Base-by-base conservation (phyloP, 2,797 vertebrate genomes). In the Garrulus glandarius region DNA sequence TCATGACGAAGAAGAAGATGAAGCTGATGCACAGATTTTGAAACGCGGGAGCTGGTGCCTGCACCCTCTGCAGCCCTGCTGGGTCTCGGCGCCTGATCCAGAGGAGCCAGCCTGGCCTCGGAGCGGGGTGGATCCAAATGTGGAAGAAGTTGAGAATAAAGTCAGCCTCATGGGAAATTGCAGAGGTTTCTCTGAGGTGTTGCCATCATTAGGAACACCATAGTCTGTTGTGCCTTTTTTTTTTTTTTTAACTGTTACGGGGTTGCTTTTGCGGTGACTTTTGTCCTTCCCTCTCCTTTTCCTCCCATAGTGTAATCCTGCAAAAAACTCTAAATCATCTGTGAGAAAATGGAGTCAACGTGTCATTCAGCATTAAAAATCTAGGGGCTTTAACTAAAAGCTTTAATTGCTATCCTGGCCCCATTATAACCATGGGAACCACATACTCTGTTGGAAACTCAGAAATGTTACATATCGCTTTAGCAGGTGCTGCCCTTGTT, bases 311-410 rank as follows among this genome's bases (percentile, higher is more conserved):
- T 36, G n/a, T 77, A 96, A 89, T 64, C 47, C 43, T 83, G 50
- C 11, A 89, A 92, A 92, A 87, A 87, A 47, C 43, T 70, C 56
- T 59, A 72, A 71, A 89, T 85, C n/a, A 36, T 78, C 27, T 43
- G 52, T 11, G 3, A 84, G 72, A 86, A 96, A 91, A 87, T 34
- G 12, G 44, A 94, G 49, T 60, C n/a, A 68, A 84, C 5, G 41
- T 92, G 30, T 85, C 84, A 79, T 80, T 87, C 81, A 64, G 68
- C 75, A 92, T 68, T 69, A 43, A 64, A 78, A 94, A 90, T 71
- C 43, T 61, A 30, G 17, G 77, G 43, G 44, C 59, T 78, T 89
- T 53, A 89, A 89, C 55, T 68, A 50, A 91, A 97, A 96, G 69
- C 59, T 87, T 65, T 92, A 83, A 84, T 82, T 95, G 75, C 41